phyloP scores from a whole-genome alignment of 2,797 vertebrate species.

The Microhierax caerulescens region DNA sequence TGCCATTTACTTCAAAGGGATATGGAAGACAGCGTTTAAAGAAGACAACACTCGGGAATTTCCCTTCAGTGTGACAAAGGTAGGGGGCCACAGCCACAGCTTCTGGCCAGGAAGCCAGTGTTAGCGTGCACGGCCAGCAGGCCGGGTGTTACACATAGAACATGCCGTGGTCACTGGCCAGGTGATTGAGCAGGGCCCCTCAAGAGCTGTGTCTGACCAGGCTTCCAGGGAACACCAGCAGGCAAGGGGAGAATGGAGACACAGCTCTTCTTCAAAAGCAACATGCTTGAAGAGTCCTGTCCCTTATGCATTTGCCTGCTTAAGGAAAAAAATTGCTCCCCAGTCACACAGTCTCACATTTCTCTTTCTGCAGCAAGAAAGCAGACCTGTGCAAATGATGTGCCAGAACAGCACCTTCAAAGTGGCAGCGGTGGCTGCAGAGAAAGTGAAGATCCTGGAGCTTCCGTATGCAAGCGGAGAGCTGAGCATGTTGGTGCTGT shows the following conservation, averaged over 20 bases:
- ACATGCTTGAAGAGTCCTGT: not conserved
- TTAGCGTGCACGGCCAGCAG: not conserved
- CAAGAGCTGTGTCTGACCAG: not conserved
- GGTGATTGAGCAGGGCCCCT: not conserved
- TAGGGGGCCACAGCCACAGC: not conserved
- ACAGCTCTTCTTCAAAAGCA: not conserved
- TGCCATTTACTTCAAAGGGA: conserved; percentile 91
- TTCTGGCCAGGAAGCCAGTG: not conserved
- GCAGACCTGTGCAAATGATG: not conserved
- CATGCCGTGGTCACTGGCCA: too few species aligned
- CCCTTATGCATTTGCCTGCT: not conserved
- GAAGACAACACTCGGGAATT: conserved; percentile 73
- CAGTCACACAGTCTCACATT: fast-evolving
- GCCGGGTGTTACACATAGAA: not conserved
- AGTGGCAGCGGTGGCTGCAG: not conserved
- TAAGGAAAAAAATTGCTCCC: not conserved
- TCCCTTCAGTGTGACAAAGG: conserved; percentile 79
- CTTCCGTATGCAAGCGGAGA: fast-evolving
- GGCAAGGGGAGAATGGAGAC: not conserved
- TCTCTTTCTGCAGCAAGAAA: conserved; percentile 5
- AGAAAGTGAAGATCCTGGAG: not conserved
- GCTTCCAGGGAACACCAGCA: not conserved
- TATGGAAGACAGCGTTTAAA: conserved; percentile 80
- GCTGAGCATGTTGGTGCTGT: conserved; percentile 7
- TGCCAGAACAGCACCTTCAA: not conserved